Evolutionary conservation across 2,888 invertebrate genomes (phyloP), one percentile per base, ranked within the genome.

Genomic region (Drosophila pullipes): DNA sequence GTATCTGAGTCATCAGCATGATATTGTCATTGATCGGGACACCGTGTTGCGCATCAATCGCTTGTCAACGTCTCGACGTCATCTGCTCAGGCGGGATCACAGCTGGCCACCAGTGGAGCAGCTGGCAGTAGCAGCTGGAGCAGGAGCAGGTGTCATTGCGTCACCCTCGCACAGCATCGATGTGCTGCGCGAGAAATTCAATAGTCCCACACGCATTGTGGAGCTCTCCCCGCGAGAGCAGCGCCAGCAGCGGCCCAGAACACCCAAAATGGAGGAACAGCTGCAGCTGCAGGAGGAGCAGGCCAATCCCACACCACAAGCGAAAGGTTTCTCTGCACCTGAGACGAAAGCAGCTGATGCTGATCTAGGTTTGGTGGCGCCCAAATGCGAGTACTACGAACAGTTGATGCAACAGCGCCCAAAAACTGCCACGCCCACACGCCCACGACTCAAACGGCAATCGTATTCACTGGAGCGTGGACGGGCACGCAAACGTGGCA

Each of bases 31-130:
- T 54, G 93, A 93, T 82, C 89, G 93, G 78, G 93, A 93, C 69
- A 93, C 92, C 13, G 93, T 93, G 69, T 76, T 93, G 69, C 92
- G 92, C 83, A 93, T 93, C 81, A 93, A 93, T 85, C 93, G 93
- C 4, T 73, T 92, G 69, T 91, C 93, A 70, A 91, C 92, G 9
- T 47, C 47, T 71, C 92, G 92, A 35, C 83, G 91, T 9, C 86
- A 88, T 74, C 76, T 91, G 35, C 89, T 91, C 64, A 91, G 89
- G 78, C 91, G 92, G 35, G 93, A 93, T 76, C 90, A 92, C 82
- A 93, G 93, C 74, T 93, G 93, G 93, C 93, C 93, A 41, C 93
- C 93, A n/a, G 61, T 72, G 4, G 74, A 79, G 44, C 55, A 41
- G 41, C 47, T 52, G 31, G 55, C 59, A 30, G 61, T 30, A 7